Conservation (phyloP, 2,797 vertebrate genomes). For the Sebastiscus albofasciatus region DNA sequence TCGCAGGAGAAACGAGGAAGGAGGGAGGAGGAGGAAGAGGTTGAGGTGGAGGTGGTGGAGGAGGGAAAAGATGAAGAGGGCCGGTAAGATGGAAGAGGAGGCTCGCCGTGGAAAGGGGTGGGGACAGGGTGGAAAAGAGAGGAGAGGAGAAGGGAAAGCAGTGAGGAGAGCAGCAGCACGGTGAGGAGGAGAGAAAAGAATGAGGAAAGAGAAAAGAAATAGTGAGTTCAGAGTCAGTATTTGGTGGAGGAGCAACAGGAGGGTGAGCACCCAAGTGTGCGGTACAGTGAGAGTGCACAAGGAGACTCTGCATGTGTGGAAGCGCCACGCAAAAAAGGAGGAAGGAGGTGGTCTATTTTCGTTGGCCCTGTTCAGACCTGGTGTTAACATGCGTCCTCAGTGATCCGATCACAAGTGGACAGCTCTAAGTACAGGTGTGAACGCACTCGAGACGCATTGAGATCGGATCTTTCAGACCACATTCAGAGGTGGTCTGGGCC, state of each 20-base stretch:
- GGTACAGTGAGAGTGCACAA: not conserved
- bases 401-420: too few relatives aligned
- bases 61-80: not conserved
- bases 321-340: not conserved
- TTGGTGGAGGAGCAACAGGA: constrained; percentile 43
- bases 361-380: not conserved
- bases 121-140: not conserved
- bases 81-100: not conserved
- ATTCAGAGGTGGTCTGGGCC: too few relatives aligned
- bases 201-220: constrained; percentile 52
- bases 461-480: too few relatives aligned
- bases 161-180: not conserved
- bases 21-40: not conserved
- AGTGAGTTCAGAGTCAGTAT: constrained; percentile 56
- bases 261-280: constrained; percentile 20
- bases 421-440: too few relatives aligned
- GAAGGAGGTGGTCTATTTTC: not conserved
- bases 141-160: not conserved
- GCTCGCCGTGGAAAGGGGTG: not conserved
- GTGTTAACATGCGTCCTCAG: too few relatives aligned
- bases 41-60: not conserved
- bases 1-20: constrained; percentile 15
- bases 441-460: too few relatives aligned
- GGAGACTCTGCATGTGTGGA: not conserved
- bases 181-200: constrained; percentile 3